Evolutionary conservation across 2,797 vertebrate genomes (phyloP).

Genomic region (Psittacula derbiana): DNA sequence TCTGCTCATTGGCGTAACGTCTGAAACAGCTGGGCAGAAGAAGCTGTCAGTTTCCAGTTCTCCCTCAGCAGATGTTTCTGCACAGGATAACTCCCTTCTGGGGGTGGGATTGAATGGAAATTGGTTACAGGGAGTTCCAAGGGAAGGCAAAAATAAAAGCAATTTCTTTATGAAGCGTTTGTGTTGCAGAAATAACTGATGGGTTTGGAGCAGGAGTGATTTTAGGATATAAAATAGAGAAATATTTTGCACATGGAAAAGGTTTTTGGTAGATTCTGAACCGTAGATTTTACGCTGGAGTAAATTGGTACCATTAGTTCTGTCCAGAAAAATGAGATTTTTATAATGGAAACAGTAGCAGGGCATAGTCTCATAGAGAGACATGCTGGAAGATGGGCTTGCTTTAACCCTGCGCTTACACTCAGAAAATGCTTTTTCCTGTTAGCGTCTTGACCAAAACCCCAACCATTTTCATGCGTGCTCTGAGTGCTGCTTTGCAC

Average conservation of each 20-base stretch:
- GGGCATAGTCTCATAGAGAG: not conserved
- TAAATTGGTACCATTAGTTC: not conserved
- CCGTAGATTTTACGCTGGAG: not conserved
- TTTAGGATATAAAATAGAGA: not conserved
- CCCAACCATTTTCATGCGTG: not conserved
- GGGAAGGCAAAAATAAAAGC: not conserved
- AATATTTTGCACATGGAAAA: not conserved
- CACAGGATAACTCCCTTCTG: not conserved
- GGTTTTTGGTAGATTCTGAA: not conserved
- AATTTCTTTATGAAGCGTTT: not conserved
- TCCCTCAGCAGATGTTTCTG: conserved; percentile 4
- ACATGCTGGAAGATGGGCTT: not conserved
- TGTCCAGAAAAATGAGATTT: not conserved
- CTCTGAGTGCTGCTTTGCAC: not conserved
- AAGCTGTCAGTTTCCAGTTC: not conserved
- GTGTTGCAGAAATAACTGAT: not conserved
- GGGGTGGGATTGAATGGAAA: not conserved
- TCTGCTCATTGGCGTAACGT: not conserved
- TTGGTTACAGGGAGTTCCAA: not conserved
- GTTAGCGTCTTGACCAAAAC: not conserved
- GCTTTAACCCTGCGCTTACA: not conserved
- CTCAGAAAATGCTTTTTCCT: not conserved
- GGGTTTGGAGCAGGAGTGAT: not conserved
- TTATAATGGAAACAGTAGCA: not conserved
- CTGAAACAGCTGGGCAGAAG: not conserved